These are phyloP conservation scores for Apamea sordens DNA, from an alignment of 2,888 invertebrate species.

Conservation along the genomic window DNA sequence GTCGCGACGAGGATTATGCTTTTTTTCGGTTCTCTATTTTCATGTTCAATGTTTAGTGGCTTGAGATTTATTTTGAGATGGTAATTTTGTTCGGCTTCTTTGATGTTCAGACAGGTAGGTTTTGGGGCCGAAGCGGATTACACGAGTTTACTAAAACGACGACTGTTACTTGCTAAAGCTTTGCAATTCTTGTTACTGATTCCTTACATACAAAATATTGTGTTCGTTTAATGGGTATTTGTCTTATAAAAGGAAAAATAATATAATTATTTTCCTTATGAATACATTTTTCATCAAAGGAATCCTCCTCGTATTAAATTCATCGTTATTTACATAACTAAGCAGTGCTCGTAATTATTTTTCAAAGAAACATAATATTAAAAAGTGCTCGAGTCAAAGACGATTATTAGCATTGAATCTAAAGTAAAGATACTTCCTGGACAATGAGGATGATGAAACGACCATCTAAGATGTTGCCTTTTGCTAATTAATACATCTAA, in stretches of 20 bases:
- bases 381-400: conserved; percentile 34
- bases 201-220: conserved; percentile 1
- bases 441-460: conserved; percentile 56
- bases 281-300: conserved; percentile 38
- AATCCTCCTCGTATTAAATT: conserved; percentile 36
- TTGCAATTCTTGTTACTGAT: not conserved
- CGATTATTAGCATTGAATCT: conserved; percentile 33
- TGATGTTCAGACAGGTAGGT: conserved; percentile 13
- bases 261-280: conserved; percentile 6
- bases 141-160: not conserved
- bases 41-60: conserved; percentile 60
- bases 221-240: conserved; percentile 11
- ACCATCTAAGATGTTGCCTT: conserved; percentile 51
- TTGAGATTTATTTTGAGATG: conserved; percentile 33
- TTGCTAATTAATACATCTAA: conserved; percentile 74
- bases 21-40: conserved; percentile 60
- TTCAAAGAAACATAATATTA: conserved; percentile 29
- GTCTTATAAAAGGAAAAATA: not conserved
- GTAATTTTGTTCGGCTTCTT: conserved; percentile 29
- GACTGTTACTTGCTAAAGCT: not conserved
- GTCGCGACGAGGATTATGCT: conserved; percentile 66
- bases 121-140: not conserved
- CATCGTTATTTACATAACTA: conserved; percentile 38
- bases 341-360: conserved; percentile 37
- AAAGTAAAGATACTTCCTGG: conserved; percentile 38